These are phyloP conservation scores for Xenotilapia flavipinnis DNA, from an alignment of 2,113 vertebrate species.

Conservation along the genomic window DNA sequence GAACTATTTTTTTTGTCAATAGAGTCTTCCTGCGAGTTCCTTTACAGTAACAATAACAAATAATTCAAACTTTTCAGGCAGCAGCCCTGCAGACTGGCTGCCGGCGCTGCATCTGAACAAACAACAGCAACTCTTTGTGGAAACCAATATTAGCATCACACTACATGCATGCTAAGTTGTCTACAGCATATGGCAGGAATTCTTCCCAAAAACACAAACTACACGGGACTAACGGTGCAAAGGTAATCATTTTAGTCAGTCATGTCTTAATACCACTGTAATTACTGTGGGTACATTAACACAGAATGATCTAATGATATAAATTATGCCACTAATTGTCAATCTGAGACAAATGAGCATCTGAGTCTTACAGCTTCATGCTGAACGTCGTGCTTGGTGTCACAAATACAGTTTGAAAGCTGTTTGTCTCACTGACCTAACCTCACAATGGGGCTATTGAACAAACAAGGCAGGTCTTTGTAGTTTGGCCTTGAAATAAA, in stretches of 20 bases:
- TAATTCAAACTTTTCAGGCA: background rate
- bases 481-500: slow-evolving; percentile 48
- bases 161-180: background rate
- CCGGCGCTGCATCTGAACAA: background rate
- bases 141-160: background rate
- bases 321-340: slow-evolving; percentile 45
- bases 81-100: background rate
- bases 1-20: background rate
- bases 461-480: slow-evolving; percentile 53
- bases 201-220: background rate
- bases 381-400: slow-evolving; percentile 22
- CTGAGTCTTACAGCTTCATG: background rate
- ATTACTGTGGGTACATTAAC: background rate
- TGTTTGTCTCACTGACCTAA: slow-evolving; percentile 45
- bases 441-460: slow-evolving; percentile 49
- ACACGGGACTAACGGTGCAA: background rate
- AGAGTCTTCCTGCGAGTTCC: background rate
- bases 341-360: slow-evolving; percentile 24
- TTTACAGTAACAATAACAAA: background rate
- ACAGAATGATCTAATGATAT: slow-evolving; percentile 23
- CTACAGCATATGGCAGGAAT: background rate
- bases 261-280: background rate
- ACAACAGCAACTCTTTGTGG: background rate
- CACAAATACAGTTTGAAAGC: slow-evolving; percentile 47
- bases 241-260: background rate